These are phyloP conservation scores for Drosophila kepulauana DNA, from an alignment of 1,140 invertebrate genomes.

Conservation along the genomic window DNA sequence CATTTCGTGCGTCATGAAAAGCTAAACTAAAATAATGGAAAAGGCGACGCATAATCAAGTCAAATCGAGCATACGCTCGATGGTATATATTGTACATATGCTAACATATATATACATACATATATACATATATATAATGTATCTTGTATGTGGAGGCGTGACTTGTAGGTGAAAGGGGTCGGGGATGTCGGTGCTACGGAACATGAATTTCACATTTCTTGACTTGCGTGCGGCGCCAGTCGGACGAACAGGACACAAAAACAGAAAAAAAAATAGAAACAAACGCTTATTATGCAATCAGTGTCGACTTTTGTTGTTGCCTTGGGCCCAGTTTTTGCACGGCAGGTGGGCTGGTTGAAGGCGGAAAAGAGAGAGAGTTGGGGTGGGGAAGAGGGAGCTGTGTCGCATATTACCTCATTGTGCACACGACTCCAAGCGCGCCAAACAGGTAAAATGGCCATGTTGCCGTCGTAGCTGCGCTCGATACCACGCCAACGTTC, in stretches of 20 bases:
- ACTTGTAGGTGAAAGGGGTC: constrained; percentile 10
- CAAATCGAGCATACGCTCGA: constrained; percentile 35
- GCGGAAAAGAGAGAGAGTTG: background rate
- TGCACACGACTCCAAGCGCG: constrained; percentile 84
- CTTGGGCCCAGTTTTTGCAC: constrained; percentile 65
- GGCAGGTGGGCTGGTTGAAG: constrained; percentile 58
- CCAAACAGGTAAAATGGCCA: constrained; percentile 84
- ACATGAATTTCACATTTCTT: constrained; percentile 75
- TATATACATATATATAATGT: background rate
- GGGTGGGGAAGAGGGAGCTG: constrained; percentile 8
- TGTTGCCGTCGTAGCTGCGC: constrained; percentile 83
- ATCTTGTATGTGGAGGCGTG: constrained; percentile 14
- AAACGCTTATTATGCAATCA: constrained; percentile 81
- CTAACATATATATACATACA: background rate
- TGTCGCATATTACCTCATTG: constrained; percentile 81
- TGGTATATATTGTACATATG: constrained; percentile 1
- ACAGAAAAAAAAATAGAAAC: constrained; percentile 27
- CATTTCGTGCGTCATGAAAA: constrained; percentile 62
- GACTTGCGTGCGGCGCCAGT: constrained; percentile 79
- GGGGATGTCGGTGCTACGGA: constrained; percentile 24
- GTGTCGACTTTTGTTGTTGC: constrained; percentile 65
- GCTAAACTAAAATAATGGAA: constrained; percentile 35
- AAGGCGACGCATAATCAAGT: constrained; percentile 54
- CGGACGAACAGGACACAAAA: constrained; percentile 39
- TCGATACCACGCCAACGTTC: constrained; percentile 84